Evolutionary conservation across 2,113 vertebrate genomes (phyloP).

Genomic region (Tupaia chinensis): DNA sequence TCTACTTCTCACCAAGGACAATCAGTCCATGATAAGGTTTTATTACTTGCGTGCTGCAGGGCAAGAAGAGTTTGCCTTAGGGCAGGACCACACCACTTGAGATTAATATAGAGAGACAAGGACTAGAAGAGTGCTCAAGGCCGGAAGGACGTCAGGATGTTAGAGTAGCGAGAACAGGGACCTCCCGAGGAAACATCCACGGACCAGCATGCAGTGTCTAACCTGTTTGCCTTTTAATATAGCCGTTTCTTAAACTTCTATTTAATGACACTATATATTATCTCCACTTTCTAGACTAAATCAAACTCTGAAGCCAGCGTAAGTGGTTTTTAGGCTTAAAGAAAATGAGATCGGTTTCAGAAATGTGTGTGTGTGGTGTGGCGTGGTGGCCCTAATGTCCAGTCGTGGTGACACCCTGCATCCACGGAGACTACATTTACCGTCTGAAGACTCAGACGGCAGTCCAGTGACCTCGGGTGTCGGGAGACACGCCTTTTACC

Average conservation of each 20-base stretch:
- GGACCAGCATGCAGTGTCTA: background rate
- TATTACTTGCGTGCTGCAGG: background rate
- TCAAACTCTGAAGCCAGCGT: background rate
- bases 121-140: too few species aligned
- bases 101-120: background rate
- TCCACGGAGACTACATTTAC: background rate
- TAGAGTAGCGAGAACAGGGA: background rate
- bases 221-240: background rate
- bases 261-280: background rate
- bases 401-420: background rate
- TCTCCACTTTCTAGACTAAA: constrained; percentile 24
- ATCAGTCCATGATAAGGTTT: background rate
- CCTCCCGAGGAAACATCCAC: background rate
- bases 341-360: background rate
- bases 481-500: background rate
- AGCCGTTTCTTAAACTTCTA: background rate
- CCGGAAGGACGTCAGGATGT: too few species aligned
- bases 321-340: constrained; percentile 40
- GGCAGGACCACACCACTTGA: background rate
- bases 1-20: background rate
- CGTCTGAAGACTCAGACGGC: background rate
- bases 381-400: background rate
- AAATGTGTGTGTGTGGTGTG: background rate
- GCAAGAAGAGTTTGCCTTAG: background rate
- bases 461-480: background rate